Base-by-base conservation (phyloP, 2,888 invertebrate genomes). In the Cerceris rybyensis region DNA sequence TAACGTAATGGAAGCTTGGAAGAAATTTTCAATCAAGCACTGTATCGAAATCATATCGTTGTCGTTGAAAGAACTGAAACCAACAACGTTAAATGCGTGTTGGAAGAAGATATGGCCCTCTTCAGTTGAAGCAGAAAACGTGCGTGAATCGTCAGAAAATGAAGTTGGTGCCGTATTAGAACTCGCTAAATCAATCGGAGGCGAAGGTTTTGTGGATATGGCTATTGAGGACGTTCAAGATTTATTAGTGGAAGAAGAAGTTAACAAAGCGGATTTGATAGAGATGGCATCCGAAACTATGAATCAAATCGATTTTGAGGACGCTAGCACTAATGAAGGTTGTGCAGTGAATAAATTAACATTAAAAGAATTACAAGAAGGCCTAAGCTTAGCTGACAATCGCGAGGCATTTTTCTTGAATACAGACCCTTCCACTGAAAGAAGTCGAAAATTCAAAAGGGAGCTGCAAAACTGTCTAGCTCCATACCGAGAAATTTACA, bases 401-500 rank as follows among this genome's bases (percentile, higher is more conserved):
- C 52, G 70, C 46, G 70, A 78, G 43, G 66, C 67, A 59, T 75
- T 63, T 74, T 75, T 78, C 46, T 52, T 75, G 58, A 74, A 75
- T 70, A 17, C 43, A 54, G 74, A 75, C 50, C 75, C 70, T 64
- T 75, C 63, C 49, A 13, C 60, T 5, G 74, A 75, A 70, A 64
- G 70, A 66, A 65, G 69, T 16, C 46, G 42, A 59, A 69, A 64
- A 67, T 77, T 77, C 49, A 68, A 77, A 74, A 68, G 64, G 69
- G 63, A 68, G 58, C 64, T 77, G 55, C 63, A 67, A 58, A 68
- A 68, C 17, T 73, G 68, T 57, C 55, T 78, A 46, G 49, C 65
- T 41, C 73, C 72, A 58, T 72, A 76, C 59, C 57, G 46, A 5
- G 54, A 64, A 55, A 70, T 75, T 55, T 70, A 75, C 58, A 75